These are phyloP conservation scores for Mythimna ferrago DNA, from an alignment of 2,888 invertebrate species.

Conservation along the genomic window DNA sequence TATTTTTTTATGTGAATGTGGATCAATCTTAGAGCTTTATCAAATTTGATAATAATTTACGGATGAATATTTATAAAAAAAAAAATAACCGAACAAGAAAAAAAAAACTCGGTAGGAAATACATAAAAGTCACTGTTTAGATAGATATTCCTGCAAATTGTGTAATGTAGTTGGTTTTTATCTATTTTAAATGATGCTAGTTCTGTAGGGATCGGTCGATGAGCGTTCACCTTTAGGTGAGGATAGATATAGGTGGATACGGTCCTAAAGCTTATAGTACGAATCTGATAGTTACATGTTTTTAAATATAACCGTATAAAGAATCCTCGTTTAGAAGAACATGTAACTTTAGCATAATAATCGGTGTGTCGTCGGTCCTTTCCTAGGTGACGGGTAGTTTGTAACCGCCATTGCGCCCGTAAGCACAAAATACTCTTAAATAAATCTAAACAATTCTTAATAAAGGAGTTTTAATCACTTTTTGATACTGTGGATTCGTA, in stretches of 20 bases:
- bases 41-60: constrained; percentile 91
- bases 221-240: constrained; percentile 77
- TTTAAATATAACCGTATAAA: constrained; percentile 76
- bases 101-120: constrained; percentile 72
- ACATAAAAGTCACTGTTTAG: constrained; percentile 83
- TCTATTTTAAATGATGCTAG: constrained; percentile 88
- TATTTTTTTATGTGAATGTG: constrained; percentile 86
- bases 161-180: constrained; percentile 83
- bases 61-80: constrained; percentile 86
- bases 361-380: constrained; percentile 80
- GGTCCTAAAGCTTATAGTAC: constrained; percentile 87
- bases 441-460: constrained; percentile 65
- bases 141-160: constrained; percentile 83
- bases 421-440: constrained; percentile 86
- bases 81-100: constrained; percentile 70
- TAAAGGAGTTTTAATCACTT: constrained; percentile 79
- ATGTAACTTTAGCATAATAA: constrained; percentile 81
- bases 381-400: constrained; percentile 66
- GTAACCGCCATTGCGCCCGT: constrained; percentile 67
- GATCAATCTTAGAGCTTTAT: constrained; percentile 91
- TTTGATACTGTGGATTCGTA: constrained; percentile 78
- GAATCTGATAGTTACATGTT: constrained; percentile 83
- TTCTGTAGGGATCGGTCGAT: constrained; percentile 76
- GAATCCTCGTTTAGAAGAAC: constrained; percentile 83
- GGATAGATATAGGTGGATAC: constrained; percentile 78